These are phyloP conservation scores for Cheilosia grossa DNA, from an alignment of 2,888 invertebrate species.

Conservation along the genomic window DNA sequence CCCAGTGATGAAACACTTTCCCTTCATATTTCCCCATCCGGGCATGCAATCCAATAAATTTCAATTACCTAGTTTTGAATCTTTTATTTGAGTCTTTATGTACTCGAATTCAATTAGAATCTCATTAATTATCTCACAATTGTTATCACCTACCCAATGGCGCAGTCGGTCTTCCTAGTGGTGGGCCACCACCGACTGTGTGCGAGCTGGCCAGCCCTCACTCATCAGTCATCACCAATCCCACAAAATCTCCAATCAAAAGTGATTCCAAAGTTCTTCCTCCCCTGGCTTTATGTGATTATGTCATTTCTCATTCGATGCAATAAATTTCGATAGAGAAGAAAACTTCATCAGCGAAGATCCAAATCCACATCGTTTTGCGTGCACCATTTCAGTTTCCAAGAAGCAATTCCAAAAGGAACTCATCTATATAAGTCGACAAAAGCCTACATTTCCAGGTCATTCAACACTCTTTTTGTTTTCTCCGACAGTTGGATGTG, in stretches of 20 bases:
- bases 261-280: conserved; percentile 9
- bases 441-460: conserved; percentile 60
- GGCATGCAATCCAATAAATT: neutral
- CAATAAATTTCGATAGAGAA: conserved; percentile 53
- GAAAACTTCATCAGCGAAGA: conserved; percentile 22
- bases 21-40: neutral
- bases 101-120: neutral
- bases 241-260: conserved; percentile 13
- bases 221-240: conserved; percentile 16
- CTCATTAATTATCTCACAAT: conserved; percentile 10
- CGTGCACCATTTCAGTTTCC: conserved; percentile 35
- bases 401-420: conserved; percentile 6
- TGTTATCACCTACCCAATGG: conserved; percentile 20
- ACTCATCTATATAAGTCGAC: neutral
- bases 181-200: conserved; percentile 20
- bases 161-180: conserved; percentile 6
- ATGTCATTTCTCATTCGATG: conserved; percentile 54
- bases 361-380: conserved; percentile 42
- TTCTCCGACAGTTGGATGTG: conserved; percentile 9
- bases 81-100: conserved; percentile 14
- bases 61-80: conserved; percentile 2
- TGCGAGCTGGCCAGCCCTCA: conserved; percentile 1
- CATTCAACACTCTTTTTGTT: conserved; percentile 58
- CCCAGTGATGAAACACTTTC: neutral
- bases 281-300: conserved; percentile 22